Percentiles rank a stretch among this genome's conserved stretches.
Conservation (phyloP, 1,140 invertebrate genomes). For the Pseudoatta argentina region DNA sequence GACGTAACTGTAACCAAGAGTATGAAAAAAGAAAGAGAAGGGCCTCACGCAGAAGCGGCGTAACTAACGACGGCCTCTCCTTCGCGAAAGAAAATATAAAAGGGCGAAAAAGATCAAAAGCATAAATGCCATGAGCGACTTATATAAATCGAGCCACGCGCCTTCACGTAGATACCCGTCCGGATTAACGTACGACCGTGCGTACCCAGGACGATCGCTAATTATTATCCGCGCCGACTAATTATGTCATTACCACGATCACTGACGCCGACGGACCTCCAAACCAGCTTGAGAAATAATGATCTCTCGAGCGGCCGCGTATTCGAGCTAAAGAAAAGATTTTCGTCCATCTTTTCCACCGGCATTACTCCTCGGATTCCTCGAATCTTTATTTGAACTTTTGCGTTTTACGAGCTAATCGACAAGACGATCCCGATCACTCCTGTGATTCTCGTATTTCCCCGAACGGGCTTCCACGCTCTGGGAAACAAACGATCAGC, state of each 20-base stretch:
- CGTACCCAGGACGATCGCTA: constrained; percentile 69
- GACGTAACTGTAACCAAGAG: not conserved
- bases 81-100: constrained; percentile 27
- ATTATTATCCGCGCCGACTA: constrained; percentile 76
- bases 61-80: constrained; percentile 43
- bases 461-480: not conserved
- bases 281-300: constrained; percentile 52
- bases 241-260: constrained; percentile 82
- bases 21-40: not conserved
- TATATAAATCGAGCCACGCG: constrained; percentile 75
- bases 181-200: constrained; percentile 31
- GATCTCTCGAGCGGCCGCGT: constrained; percentile 31
- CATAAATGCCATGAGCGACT: constrained; percentile 35
- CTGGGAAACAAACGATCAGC: not conserved
- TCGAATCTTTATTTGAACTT: constrained; percentile 7
- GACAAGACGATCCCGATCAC: constrained; percentile 34
- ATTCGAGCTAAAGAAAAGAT: constrained; percentile 40
- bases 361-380: constrained; percentile 39
- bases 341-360: constrained; percentile 54
- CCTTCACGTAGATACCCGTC: constrained; percentile 71
- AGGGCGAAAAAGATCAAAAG: not conserved
- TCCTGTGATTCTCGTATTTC: constrained; percentile 3
- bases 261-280: constrained; percentile 60
- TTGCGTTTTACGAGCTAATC: constrained; percentile 34
- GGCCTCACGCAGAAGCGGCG: constrained; percentile 17